Percentiles rank a stretch among this genome's conserved stretches.
Conservation (phyloP, 2,113 vertebrate species). For the Mirza zaza region DNA sequence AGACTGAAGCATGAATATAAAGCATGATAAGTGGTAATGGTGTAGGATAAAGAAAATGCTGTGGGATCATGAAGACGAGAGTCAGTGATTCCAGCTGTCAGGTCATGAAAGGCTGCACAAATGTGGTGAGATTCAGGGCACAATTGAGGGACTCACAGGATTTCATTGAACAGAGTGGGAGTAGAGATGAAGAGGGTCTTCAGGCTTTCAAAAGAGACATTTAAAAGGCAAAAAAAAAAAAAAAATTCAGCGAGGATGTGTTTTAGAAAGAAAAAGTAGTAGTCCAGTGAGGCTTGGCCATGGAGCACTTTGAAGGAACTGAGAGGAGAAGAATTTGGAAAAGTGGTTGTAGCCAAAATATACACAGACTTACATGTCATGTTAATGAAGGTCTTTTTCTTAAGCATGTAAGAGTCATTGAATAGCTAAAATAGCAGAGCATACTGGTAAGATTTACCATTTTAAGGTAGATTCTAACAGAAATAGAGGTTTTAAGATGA, state of each 20-base stretch:
- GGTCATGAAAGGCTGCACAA: not conserved
- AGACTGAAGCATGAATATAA: not conserved
- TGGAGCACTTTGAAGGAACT: not conserved
- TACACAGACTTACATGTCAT: not conserved
- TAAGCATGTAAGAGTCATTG: not conserved
- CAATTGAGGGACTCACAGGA: not conserved
- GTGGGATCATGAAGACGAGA: accelerated
- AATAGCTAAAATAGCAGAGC: not conserved
- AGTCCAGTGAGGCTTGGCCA: not conserved
- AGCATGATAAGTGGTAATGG: not conserved
- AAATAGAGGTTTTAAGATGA: not conserved
- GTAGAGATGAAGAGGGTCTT: not conserved
- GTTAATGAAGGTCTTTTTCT: not conserved
- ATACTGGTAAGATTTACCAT: not conserved
- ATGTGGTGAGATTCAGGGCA: not conserved
- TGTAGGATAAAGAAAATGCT: not conserved
- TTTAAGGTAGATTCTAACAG: not conserved
- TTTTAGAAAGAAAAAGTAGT: not conserved
- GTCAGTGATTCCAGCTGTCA: not conserved
- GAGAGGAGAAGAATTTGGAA: not conserved
- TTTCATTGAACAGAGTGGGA: not conserved
- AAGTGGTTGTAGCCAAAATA: not conserved
- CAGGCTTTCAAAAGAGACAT: not conserved
- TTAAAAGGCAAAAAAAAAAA: not conserved
- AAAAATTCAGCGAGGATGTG: not conserved